Evolutionary conservation across 2,113 vertebrate species (phyloP), one percentile per base, ranked within the genome.

Genomic region (Callipepla californica): DNA sequence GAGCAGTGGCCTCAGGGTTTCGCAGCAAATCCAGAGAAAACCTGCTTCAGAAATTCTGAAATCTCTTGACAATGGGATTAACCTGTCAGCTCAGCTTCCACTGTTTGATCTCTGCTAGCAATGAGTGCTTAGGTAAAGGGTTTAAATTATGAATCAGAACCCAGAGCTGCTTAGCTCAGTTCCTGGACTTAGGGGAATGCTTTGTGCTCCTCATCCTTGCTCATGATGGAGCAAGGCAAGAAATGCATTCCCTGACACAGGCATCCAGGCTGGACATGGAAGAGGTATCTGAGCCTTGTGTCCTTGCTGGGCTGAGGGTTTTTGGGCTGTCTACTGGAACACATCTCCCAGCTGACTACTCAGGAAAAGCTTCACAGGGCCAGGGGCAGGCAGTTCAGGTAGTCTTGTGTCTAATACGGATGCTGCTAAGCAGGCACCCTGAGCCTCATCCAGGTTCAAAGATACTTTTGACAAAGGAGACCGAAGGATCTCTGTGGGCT

Each of bases 211-310:
- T 18, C 6, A 1, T 13, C 1, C 36, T 36, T 36, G 36, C 36
- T 36, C 0, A 21, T 0, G 0, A 21, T 13, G 6, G 23, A 21
- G 0, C n/a, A 26, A 73, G 58, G 62, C 81, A 87, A 48, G 3
- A 80, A 83, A 57, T 26, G 15, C 1, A 1, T 8, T 72, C 7
- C 23, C 42, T 18, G 15, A 65, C 12, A 32, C 58, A 32, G 7
- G 7, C 53, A 22, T 21, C 38, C 13, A 50, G 36, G 26, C 18
- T 45, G 55, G 45, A 42, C 15, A 19, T 3, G 12, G 42, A 28
- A 91, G 32, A 75, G 23, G 8, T 10, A 22, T 11, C 32, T 50
- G 62, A 79, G 48, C 25, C 13, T 59, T 34, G 21, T 36, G 42
- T 32, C 28, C 13, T 30, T 69, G 53, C 17, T 48, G 16, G 12